phyloP scores from a whole-genome alignment of 2,797 vertebrate species.

The Pelobates cultripes region DNA sequence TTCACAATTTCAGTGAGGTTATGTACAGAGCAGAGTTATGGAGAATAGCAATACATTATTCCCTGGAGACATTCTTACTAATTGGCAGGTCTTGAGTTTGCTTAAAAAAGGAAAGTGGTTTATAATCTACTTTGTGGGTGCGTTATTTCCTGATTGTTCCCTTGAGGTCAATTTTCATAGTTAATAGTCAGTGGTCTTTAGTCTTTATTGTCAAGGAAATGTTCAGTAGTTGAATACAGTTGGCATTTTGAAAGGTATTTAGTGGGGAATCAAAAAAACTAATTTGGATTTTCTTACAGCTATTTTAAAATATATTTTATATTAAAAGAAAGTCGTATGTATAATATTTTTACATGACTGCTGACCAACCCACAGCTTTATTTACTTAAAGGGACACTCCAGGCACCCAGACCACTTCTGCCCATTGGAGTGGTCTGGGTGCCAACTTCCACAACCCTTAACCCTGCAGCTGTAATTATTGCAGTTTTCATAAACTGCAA shows the following conservation, averaged over 20 bases:
- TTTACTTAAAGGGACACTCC: no score
- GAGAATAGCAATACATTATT: not conserved
- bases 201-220: not conserved
- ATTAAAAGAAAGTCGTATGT: no score
- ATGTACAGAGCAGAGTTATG: not conserved
- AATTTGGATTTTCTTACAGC: not conserved
- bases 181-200: slow-evolving; percentile 2
- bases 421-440: no score
- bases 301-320: no score
- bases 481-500: no score
- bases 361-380: no score
- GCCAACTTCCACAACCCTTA: no score
- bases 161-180: slow-evolving; percentile 9
- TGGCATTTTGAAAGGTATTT: not conserved
- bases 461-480: no score
- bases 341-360: no score
- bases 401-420: no score
- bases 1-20: not conserved
- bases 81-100: not conserved
- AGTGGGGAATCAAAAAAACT: not conserved
- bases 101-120: not conserved
- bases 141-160: not conserved
- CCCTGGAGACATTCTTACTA: not conserved
- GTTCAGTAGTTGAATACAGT: not conserved
- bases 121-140: not conserved